Evolutionary conservation across 2,888 invertebrate genomes (phyloP), one percentile per base, ranked within the genome.

Genomic region (Galeopsomyia nigrocyanea): DNA sequence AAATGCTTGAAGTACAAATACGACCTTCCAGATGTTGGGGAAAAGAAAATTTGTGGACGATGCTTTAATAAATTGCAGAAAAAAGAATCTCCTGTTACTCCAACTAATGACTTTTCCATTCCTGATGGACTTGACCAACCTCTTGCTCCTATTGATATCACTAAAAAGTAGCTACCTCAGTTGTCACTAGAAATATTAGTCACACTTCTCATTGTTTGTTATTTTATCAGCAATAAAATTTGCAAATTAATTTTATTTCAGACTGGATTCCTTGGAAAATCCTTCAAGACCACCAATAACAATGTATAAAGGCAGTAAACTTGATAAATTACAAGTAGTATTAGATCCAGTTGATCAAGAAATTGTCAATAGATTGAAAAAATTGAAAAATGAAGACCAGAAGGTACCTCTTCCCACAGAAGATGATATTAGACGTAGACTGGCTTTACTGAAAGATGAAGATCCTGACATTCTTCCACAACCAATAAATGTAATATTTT

Each of bases 1-100:
- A 95, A 93, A 85, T 96, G 96, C 85, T 87, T 96, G 61, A 91
- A 91, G 78, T 90, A 93, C 79, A 93, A 93, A 86, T 88, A 90
- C 74, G 89, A 90, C 79, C 87, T 95, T 72, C 89, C 92, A 13
- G 91, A 87, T 75, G 86, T 90, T 78, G 87, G 88, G 58, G 90
- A 91, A 80, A 89, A 90, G 67, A 92, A 92, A 86, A 93, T 95
- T 62, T 92, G 92, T 80, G 87, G 89, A 75, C 88, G 86, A 69
- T 91, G 90, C 82, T 88, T 85, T 77, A 83, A 87, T 65, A 87
- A 87, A 80, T 74, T 86, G 53, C 78, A 77, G 62, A 71, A 70
- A n/a, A 78, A 72, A 19, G 76, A 74, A 56, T 77, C 58, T 60
- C 62, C 71, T 5, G 65, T 77, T 50, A 69, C 74, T 21, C 56